These are phyloP conservation scores for Apamea crenata DNA, from an alignment of 2,888 invertebrate genomes.

Conservation along the genomic window DNA sequence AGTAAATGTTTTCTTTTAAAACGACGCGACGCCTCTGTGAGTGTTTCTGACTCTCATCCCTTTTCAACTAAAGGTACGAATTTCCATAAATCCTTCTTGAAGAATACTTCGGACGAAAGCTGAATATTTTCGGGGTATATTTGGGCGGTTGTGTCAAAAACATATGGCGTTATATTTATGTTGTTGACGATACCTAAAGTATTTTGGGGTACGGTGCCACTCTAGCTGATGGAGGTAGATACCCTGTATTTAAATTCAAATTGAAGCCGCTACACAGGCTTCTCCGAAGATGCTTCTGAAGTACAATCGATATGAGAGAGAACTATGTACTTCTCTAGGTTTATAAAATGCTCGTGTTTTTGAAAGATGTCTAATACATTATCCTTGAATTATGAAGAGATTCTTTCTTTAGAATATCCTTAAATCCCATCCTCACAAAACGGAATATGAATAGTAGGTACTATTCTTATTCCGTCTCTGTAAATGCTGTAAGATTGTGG, in stretches of 20 bases:
- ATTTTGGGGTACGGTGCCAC: slow-evolving; percentile 34
- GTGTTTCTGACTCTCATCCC: slow-evolving; percentile 42
- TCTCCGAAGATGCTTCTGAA: slow-evolving; percentile 1
- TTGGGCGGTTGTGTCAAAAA: slow-evolving; percentile 22
- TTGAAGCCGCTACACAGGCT: not conserved
- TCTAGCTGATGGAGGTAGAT: slow-evolving; percentile 28
- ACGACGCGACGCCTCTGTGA: slow-evolving; percentile 16
- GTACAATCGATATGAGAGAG: not conserved
- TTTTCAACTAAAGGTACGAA: slow-evolving; percentile 39
- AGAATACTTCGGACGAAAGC: slow-evolving; percentile 24
- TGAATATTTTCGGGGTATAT: slow-evolving; percentile 44
- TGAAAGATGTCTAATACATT: not conserved
- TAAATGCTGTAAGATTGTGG: too few relatives aligned
- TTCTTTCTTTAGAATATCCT: not conserved
- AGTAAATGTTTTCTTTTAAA: slow-evolving; percentile 60
- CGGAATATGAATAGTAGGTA: not conserved
- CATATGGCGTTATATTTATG: slow-evolving; percentile 51
- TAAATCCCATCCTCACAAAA: not conserved
- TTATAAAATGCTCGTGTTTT: not conserved
- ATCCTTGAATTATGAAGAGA: not conserved
- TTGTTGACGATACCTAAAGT: slow-evolving; percentile 34
- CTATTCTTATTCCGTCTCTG: too few relatives aligned
- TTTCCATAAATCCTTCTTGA: slow-evolving; percentile 59
- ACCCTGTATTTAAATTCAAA: slow-evolving; percentile 25
- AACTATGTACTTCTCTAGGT: not conserved